Conservation (phyloP, 2,888 invertebrate genomes). For the Zootermopsis nevadensis region DNA sequence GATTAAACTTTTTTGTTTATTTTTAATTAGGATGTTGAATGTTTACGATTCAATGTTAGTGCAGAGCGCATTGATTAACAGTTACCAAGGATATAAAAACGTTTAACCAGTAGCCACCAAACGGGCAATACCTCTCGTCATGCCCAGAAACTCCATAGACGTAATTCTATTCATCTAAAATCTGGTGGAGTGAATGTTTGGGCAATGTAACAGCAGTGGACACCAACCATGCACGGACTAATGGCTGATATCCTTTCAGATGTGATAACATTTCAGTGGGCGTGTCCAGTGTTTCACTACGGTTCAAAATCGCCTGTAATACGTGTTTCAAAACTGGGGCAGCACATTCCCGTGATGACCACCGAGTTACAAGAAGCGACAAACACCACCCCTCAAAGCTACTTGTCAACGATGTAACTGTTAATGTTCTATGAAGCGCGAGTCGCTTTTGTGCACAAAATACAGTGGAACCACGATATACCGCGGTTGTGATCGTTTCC, state of each 20-base stretch:
- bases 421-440: background rate
- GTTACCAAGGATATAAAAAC: background rate
- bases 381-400: background rate
- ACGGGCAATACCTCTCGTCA: background rate
- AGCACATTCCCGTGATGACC: constrained; percentile 8
- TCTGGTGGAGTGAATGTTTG: constrained; percentile 6
- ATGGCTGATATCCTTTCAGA: background rate
- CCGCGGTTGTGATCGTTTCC: too few species aligned
- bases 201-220: background rate
- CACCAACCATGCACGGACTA: background rate
- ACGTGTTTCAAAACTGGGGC: background rate
- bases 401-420: background rate
- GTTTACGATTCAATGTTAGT: background rate
- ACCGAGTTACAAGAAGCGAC: background rate
- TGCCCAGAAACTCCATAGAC: background rate
- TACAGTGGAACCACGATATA: too few species aligned
- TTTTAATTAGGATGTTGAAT: too few species aligned
- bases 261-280: constrained; percentile 6
- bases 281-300: background rate
- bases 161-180: background rate
- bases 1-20: too few species aligned
- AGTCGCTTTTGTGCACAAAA: too few species aligned
- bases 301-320: background rate
- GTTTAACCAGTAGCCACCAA: background rate
- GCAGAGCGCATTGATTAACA: background rate